Evolutionary conservation across 1,140 invertebrate species (phyloP).

Genomic region (Neoseiulus cucumeris): DNA sequence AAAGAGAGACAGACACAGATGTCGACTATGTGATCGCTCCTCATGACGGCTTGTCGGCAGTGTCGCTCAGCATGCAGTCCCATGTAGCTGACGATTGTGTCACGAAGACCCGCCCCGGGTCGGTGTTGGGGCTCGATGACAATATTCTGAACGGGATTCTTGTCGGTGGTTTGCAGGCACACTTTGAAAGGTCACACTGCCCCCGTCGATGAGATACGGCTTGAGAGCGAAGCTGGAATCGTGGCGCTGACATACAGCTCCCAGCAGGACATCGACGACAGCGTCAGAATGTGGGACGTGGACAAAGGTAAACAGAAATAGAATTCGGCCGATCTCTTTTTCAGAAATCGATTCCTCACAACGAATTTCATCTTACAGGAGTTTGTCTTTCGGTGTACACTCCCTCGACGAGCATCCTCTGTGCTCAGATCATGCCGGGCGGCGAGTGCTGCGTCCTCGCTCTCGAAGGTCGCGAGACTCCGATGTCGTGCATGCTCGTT

Average conservation of each 20-base stretch:
- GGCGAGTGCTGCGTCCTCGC: neutral
- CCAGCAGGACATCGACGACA: constrained; percentile 39
- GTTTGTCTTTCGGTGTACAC: neutral
- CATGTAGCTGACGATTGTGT: too few relatives aligned
- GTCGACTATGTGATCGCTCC: neutral
- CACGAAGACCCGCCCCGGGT: too few relatives aligned
- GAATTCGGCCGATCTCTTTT: too few relatives aligned
- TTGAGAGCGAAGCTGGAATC: constrained; percentile 42
- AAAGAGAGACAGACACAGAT: neutral
- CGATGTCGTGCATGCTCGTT: neutral
- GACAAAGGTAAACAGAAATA: constrained; percentile 38
- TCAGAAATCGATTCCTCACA: too few relatives aligned
- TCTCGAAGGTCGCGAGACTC: neutral
- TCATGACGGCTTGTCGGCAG: too few relatives aligned
- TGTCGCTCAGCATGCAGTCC: too few relatives aligned
- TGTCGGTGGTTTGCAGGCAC: constrained; percentile 28
- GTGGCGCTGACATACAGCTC: constrained; percentile 48
- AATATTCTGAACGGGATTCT: neutral
- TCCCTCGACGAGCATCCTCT: neutral
- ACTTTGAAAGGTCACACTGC: constrained; percentile 50
- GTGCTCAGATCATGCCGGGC: neutral
- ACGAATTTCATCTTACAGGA: too few relatives aligned
- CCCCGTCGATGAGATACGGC: constrained; percentile 44
- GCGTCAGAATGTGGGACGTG: constrained; percentile 54
- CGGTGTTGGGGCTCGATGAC: too few relatives aligned